A percentile compares a stretch with the other conserved stretches of the same genome.
Evolutionary conservation across 2,113 vertebrate genomes (phyloP).

Genomic region (Hyperoodon ampullatus): DNA sequence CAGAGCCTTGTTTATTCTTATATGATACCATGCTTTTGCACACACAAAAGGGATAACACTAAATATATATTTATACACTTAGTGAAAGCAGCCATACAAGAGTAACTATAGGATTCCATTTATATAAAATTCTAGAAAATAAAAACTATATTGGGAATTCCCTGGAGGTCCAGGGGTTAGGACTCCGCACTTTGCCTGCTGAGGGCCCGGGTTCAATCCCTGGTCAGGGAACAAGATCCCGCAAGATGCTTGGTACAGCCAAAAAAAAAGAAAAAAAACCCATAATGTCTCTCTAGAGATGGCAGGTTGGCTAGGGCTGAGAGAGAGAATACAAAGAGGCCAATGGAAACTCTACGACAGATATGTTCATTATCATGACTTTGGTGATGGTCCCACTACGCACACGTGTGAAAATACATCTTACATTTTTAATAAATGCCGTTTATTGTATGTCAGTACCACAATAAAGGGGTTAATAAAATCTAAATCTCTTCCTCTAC

Average conservation of each 20-base stretch:
- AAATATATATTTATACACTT: background rate
- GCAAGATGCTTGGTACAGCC: background rate
- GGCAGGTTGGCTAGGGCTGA: background rate
- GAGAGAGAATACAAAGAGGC: background rate
- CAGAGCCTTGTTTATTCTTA: background rate
- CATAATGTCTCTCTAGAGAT: background rate
- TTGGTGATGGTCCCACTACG: background rate
- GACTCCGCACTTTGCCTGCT: background rate
- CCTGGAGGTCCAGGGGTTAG: background rate
- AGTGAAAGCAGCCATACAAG: background rate
- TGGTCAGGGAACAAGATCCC: background rate
- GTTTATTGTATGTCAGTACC: background rate
- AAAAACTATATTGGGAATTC: background rate
- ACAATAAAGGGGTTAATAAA: background rate
- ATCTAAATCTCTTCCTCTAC: background rate
- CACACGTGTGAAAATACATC: background rate
- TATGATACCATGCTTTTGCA: background rate
- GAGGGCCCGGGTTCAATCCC: background rate
- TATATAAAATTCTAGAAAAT: constrained; percentile 9
- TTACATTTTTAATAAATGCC: background rate
- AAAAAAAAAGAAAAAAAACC: background rate
- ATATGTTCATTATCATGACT: background rate
- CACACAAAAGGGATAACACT: background rate
- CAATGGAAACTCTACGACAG: background rate
- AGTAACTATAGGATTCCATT: background rate